Evolutionary conservation across 2,888 invertebrate species (phyloP).

Genomic region (Caenorhabditis imperialis): DNA sequence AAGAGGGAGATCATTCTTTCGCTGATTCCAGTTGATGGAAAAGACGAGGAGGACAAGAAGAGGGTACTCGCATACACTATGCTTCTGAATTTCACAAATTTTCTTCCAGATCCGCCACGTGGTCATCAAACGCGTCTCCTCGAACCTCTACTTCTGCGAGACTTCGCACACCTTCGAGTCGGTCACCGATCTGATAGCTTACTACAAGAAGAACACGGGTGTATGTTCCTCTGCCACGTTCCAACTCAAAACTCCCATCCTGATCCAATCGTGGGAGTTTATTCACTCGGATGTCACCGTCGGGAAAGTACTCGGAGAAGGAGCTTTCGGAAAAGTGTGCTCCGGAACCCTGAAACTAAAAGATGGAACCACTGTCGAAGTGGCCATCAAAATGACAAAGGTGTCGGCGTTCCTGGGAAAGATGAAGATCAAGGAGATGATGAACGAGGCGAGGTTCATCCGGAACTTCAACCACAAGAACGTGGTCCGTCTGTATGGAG

Average conservation of each 20-base stretch:
- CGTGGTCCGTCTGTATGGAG: slow-evolving; percentile 57
- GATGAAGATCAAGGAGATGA: slow-evolving; percentile 58
- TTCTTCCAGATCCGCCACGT: slow-evolving; percentile 32
- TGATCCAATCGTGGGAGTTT: slow-evolving; percentile 49
- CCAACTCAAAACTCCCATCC: slow-evolving; percentile 40
- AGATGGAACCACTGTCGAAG: slow-evolving; percentile 26
- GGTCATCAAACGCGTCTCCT: slow-evolving; percentile 17
- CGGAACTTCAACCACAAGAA: slow-evolving; percentile 53
- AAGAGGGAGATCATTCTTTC: slow-evolving; percentile 36
- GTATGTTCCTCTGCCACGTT: slow-evolving; percentile 11
- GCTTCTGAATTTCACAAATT: too few relatives aligned
- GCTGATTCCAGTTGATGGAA: slow-evolving; percentile 11
- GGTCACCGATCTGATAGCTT: slow-evolving; percentile 20
- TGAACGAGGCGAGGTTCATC: slow-evolving; percentile 61
- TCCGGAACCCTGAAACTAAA: slow-evolving; percentile 37
- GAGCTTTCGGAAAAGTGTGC: slow-evolving; percentile 58
- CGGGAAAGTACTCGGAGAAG: slow-evolving; percentile 50
- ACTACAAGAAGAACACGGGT: slow-evolving; percentile 27
- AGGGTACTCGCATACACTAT: background rate
- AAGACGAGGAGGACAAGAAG: slow-evolving; percentile 8
- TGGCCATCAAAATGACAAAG: slow-evolving; percentile 57
- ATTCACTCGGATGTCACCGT: slow-evolving; percentile 44
- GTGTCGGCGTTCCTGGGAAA: slow-evolving; percentile 40
- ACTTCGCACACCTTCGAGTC: slow-evolving; percentile 14
- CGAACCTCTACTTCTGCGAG: slow-evolving; percentile 26